A percentile compares a stretch with the other conserved stretches of the same genome.
Conservation (phyloP, 2,888 invertebrate species). For the Catonia carolina region DNA sequence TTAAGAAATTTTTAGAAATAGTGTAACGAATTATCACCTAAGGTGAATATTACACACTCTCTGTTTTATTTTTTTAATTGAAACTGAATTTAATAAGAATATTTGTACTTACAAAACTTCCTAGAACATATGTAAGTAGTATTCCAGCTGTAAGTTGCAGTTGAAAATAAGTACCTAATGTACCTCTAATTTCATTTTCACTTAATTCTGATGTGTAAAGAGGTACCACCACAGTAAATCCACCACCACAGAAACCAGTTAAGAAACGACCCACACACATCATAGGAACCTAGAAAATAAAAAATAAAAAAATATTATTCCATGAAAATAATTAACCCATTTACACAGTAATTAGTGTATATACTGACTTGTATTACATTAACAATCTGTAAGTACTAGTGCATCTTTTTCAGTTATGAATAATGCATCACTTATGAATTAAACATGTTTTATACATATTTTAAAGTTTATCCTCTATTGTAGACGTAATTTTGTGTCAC, state of each 20-base stretch:
- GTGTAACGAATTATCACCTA: too few species aligned
- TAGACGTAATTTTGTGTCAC: too few species aligned
- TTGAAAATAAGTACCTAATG: slow-evolving; percentile 81
- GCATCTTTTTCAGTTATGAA: too few species aligned
- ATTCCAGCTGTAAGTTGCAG: slow-evolving; percentile 80
- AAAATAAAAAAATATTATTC: background rate
- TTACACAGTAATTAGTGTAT: slow-evolving; percentile 10
- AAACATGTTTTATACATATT: too few species aligned
- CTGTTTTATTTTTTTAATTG: too few species aligned
- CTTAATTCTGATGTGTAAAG: slow-evolving; percentile 82
- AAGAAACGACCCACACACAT: slow-evolving; percentile 61
- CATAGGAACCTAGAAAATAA: slow-evolving; percentile 45
- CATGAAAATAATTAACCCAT: too few species aligned
- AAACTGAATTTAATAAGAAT: too few species aligned
- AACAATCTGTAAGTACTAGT: too few species aligned
- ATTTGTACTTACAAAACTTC: slow-evolving; percentile 37
- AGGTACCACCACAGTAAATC: slow-evolving; percentile 76
- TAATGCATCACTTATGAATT: too few species aligned
- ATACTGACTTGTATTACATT: background rate
- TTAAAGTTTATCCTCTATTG: too few species aligned
- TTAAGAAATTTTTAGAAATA: too few species aligned
- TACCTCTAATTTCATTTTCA: slow-evolving; percentile 73
- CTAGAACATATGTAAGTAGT: slow-evolving; percentile 65
- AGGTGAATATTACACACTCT: too few species aligned
- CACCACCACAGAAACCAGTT: slow-evolving; percentile 68